phyloP scores from a whole-genome alignment of 2,113 vertebrate genomes.

The Melanocharis versteri region DNA sequence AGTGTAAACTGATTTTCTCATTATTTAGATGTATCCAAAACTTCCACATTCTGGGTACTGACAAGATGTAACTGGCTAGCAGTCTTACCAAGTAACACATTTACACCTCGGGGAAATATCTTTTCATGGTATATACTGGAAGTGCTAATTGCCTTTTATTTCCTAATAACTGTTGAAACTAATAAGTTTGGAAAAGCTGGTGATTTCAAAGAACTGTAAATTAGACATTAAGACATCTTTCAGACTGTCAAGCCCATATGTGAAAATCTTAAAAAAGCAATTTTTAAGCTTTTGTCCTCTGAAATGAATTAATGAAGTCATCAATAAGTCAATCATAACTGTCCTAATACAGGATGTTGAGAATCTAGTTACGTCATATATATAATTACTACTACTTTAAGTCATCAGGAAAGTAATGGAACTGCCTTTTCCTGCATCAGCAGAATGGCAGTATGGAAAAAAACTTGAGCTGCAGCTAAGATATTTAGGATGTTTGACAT shows the following conservation, averaged over 20 bases:
- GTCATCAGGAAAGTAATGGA: background rate
- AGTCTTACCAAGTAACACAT: constrained; percentile 49
- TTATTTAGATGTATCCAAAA: constrained; percentile 35
- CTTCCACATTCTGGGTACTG: constrained; percentile 44
- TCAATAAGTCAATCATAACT: constrained; percentile 13
- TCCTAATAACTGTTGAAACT: constrained; percentile 67
- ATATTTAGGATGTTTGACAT: background rate
- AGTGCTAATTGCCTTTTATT: constrained; percentile 72
- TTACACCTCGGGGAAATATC: constrained; percentile 67
- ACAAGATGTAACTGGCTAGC: constrained; percentile 41
- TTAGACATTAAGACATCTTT: constrained; percentile 21
- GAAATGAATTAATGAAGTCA: constrained; percentile 15
- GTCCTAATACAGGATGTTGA: background rate
- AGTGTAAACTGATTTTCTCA: constrained; percentile 13
- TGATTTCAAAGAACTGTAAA: constrained; percentile 60
- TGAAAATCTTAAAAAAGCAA: constrained; percentile 47
- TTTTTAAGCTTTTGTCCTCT: constrained; percentile 27
- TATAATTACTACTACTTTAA: background rate
- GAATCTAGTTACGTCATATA: background rate
- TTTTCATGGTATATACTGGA: constrained; percentile 29
- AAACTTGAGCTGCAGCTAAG: background rate
- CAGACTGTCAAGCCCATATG: background rate
- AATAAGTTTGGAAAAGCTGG: constrained; percentile 38
- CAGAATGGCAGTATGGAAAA: background rate
- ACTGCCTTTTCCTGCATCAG: background rate